Evolutionary conservation across 2,888 invertebrate genomes (phyloP).

Genomic region (Epirrita christyi): DNA sequence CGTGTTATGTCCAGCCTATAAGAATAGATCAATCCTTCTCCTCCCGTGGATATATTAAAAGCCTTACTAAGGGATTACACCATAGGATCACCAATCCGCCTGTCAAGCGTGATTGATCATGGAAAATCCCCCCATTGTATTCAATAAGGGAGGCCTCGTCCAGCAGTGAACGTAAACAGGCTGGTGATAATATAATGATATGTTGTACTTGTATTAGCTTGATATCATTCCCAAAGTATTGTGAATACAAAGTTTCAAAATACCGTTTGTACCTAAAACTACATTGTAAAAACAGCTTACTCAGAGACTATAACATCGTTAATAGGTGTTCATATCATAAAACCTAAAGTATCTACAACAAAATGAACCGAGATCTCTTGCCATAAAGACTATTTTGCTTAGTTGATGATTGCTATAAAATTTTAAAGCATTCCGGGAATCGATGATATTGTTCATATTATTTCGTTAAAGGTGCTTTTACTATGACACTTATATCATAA

Average conservation of each 20-base stretch:
- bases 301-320: slow-evolving; percentile 17
- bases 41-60: too few relatives aligned
- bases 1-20: too few relatives aligned
- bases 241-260: slow-evolving; percentile 11
- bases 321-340: slow-evolving; percentile 24
- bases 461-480: slow-evolving; percentile 21
- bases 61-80: too few relatives aligned
- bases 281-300: slow-evolving; percentile 22
- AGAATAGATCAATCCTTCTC: too few relatives aligned
- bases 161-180: too few relatives aligned
- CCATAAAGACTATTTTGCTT: slow-evolving; percentile 11
- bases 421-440: slow-evolving; percentile 18
- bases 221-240: too few relatives aligned
- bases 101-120: too few relatives aligned
- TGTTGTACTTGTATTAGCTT: too few relatives aligned
- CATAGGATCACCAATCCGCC: too few relatives aligned
- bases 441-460: slow-evolving; percentile 12
- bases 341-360: slow-evolving; percentile 7
- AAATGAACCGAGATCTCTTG: slow-evolving; percentile 4
- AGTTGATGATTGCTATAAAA: slow-evolving; percentile 8
- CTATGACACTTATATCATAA: slow-evolving; percentile 14
- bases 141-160: too few relatives aligned
- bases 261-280: slow-evolving; percentile 3
- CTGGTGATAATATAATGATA: too few relatives aligned
- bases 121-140: too few relatives aligned